These are phyloP conservation scores for Idaea straminata DNA, from an alignment of 2,888 invertebrate genomes.

Conservation along the genomic window DNA sequence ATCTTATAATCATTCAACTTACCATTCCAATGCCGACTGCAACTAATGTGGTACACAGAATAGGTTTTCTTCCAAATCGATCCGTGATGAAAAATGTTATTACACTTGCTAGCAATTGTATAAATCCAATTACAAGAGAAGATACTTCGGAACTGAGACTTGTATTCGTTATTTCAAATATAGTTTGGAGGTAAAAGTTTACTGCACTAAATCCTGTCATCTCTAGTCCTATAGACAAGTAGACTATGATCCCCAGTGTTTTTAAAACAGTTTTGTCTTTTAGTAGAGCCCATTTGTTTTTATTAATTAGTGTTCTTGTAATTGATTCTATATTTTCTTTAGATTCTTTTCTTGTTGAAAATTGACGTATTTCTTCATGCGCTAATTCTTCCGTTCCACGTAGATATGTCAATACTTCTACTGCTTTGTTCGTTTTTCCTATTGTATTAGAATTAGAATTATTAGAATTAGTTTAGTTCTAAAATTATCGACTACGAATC, in stretches of 20 bases:
- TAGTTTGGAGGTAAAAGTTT: constrained; percentile 19
- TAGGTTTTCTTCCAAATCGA: constrained; percentile 4
- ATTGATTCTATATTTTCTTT: neutral
- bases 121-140: neutral
- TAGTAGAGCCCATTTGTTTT: constrained; percentile 9
- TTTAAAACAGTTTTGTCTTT: constrained; percentile 18
- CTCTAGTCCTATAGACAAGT: constrained; percentile 13
- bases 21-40: neutral
- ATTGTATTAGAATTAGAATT: constrained; percentile 20
- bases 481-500: neutral
- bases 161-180: constrained; percentile 13
- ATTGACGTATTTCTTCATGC: constrained; percentile 19
- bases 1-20: neutral
- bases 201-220: constrained; percentile 20
- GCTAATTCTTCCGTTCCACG: constrained; percentile 14
- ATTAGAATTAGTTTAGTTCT: neutral
- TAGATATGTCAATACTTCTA: constrained; percentile 25
- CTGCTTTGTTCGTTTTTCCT: constrained; percentile 25
- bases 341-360: constrained; percentile 5
- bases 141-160: neutral
- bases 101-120: neutral
- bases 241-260: constrained; percentile 18
- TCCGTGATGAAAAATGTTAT: neutral
- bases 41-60: neutral
- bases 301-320: no score